Percentiles rank a stretch among this genome's conserved stretches.
Evolutionary conservation across 2,797 vertebrate species (phyloP).

Genomic region (Spinibarbus caldwelli): DNA sequence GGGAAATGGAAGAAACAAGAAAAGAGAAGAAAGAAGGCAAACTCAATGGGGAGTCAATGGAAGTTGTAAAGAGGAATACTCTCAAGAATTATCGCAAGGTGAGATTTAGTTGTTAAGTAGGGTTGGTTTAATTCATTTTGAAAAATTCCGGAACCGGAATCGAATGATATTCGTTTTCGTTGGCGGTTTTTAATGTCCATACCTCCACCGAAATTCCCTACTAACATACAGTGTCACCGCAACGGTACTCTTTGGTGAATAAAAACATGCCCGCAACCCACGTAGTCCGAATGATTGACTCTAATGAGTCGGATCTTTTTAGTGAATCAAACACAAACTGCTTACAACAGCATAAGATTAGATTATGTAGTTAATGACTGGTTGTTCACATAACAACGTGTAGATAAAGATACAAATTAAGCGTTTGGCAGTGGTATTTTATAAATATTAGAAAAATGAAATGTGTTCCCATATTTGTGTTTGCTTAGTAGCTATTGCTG

Average conservation of each 20-base stretch:
- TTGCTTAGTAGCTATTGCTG: no score
- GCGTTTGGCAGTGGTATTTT: background rate
- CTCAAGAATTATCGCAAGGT: conserved; percentile 78
- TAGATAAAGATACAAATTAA: background rate
- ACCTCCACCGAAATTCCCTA: background rate
- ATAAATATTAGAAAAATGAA: background rate
- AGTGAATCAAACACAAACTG: background rate
- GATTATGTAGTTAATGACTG: background rate
- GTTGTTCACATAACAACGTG: background rate
- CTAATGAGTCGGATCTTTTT: background rate
- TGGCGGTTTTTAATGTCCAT: background rate
- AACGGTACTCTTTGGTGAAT: background rate
- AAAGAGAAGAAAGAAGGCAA: conserved; percentile 52
- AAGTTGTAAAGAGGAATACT: conserved; percentile 72
- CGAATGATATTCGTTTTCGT: background rate
- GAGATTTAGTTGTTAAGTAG: conserved; percentile 54
- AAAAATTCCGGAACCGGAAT: background rate
- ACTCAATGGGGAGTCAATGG: conserved; percentile 66
- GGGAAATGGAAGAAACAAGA: conserved; percentile 48
- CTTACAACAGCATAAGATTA: background rate
- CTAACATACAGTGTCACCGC: background rate
- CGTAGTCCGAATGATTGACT: background rate
- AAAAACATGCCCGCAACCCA: background rate
- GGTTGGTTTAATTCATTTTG: background rate
- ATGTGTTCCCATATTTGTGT: background rate